Evolutionary conservation across 2,113 vertebrate species (phyloP).

Genomic region (Barnardius zonarius): DNA sequence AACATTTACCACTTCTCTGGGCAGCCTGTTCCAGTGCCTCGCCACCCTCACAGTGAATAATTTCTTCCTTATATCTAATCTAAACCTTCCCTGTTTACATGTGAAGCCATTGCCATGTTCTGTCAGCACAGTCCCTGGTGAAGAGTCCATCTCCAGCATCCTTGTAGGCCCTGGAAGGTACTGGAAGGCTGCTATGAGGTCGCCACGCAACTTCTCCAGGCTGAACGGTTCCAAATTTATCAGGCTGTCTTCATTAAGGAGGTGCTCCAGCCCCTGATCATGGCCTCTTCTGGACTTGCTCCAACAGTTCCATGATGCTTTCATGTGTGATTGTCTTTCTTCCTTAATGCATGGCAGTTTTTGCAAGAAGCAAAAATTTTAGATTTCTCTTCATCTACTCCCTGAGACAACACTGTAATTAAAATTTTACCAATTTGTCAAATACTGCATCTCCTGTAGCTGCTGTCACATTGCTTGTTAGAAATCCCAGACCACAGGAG

Average conservation of each 20-base stretch:
- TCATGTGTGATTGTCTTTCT: not conserved
- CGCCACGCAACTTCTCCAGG: too few relatives aligned
- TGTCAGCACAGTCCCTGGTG: too few relatives aligned
- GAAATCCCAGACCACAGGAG: not conserved
- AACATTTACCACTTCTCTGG: not conserved
- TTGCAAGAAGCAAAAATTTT: not conserved
- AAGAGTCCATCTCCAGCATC: too few relatives aligned
- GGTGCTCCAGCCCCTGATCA: too few relatives aligned
- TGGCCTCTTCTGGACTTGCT: too few relatives aligned
- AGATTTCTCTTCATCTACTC: not conserved
- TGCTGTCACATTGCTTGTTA: not conserved
- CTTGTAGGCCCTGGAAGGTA: too few relatives aligned
- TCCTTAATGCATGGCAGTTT: not conserved
- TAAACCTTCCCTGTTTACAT: too few relatives aligned
- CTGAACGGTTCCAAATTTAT: too few relatives aligned
- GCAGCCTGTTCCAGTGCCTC: not conserved
- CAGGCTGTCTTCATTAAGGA: too few relatives aligned
- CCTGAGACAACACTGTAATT: not conserved
- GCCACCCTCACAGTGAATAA: not conserved
- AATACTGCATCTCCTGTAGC: not conserved
- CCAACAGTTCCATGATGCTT: not conserved
- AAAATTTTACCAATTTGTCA: not conserved
- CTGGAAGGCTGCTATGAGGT: too few relatives aligned
- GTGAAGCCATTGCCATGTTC: too few relatives aligned
- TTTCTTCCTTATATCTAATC: too few relatives aligned